phyloP scores from a whole-genome alignment of 2,113 vertebrate species.

The Antennarius striatus region DNA sequence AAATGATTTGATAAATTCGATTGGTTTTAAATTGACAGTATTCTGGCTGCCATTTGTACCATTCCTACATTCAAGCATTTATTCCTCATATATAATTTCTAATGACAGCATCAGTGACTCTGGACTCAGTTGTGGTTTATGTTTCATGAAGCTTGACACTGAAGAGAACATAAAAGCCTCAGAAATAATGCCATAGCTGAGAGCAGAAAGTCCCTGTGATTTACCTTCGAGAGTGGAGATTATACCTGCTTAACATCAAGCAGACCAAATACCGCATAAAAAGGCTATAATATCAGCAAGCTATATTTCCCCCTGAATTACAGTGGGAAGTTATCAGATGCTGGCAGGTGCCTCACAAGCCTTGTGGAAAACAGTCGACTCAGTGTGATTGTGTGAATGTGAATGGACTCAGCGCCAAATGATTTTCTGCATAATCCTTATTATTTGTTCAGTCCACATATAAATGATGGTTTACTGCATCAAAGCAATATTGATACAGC shows the following conservation, averaged over 20 bases:
- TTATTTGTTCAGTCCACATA: too few relatives aligned
- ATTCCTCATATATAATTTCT: constrained; percentile 34
- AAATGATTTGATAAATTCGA: too few relatives aligned
- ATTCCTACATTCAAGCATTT: constrained; percentile 23
- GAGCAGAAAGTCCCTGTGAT: constrained; percentile 67
- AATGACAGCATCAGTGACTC: constrained; percentile 58
- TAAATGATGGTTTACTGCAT: constrained; percentile 11
- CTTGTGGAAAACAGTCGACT: constrained; percentile 17
- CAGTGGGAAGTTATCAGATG: constrained; percentile 39
- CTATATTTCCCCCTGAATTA: constrained; percentile 50
- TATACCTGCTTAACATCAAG: constrained; percentile 73
- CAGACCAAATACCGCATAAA: constrained; percentile 60
- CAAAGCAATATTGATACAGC: constrained; percentile 9
- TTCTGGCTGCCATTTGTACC: constrained; percentile 1
- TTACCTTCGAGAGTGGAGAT: constrained; percentile 71
- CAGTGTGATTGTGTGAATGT: constrained; percentile 4
- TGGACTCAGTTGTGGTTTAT: constrained; percentile 42
- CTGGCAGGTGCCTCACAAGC: constrained; percentile 36
- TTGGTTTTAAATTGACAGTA: not conserved
- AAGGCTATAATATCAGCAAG: constrained; percentile 55
- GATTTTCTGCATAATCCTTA: too few relatives aligned
- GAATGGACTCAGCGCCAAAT: too few relatives aligned
- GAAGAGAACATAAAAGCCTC: constrained; percentile 55
- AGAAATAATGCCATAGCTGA: constrained; percentile 54
- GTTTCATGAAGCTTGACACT: constrained; percentile 51